Conservation (phyloP, 35 echinoderm and acorn worm genomes). For the Hemicentrotus pulcherrimus region DNA sequence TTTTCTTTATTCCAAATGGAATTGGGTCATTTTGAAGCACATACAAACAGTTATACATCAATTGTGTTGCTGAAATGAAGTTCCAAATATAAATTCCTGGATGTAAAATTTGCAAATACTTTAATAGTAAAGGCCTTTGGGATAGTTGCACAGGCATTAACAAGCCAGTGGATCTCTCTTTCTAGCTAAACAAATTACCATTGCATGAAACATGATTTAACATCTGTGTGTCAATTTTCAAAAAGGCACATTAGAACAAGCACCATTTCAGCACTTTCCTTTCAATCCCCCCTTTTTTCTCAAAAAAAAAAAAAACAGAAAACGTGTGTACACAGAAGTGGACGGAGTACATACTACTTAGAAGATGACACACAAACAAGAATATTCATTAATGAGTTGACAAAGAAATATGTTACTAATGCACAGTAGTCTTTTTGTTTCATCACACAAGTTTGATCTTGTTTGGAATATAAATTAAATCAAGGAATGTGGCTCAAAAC, state of each 20-base stretch:
- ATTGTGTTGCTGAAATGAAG: not conserved
- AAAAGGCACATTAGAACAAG: not conserved
- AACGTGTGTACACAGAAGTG: not conserved
- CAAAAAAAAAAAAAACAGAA: not conserved
- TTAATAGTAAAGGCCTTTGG: not conserved
- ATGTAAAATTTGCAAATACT: not conserved
- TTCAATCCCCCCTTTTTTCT: not conserved
- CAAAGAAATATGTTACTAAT: not conserved
- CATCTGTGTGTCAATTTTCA: not conserved
- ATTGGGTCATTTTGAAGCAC: not conserved
- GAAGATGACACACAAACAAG: not conserved
- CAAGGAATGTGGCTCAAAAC: not conserved
- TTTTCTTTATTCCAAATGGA: not conserved
- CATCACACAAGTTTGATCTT: not conserved
- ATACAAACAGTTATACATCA: no score
- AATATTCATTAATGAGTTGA: conserved; percentile 18
- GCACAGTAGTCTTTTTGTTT: not conserved
- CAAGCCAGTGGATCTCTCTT: not conserved
- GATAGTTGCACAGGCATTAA: not conserved
- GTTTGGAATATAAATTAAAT: conserved; percentile 1
- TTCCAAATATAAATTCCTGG: not conserved
- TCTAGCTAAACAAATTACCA: not conserved
- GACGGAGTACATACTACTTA: not conserved
- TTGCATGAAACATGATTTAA: not conserved
- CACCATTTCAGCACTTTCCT: not conserved